Evolutionary conservation across 92 coral and sea anemone genomes (phyloP).

Genomic region (Muricea muricata): DNA sequence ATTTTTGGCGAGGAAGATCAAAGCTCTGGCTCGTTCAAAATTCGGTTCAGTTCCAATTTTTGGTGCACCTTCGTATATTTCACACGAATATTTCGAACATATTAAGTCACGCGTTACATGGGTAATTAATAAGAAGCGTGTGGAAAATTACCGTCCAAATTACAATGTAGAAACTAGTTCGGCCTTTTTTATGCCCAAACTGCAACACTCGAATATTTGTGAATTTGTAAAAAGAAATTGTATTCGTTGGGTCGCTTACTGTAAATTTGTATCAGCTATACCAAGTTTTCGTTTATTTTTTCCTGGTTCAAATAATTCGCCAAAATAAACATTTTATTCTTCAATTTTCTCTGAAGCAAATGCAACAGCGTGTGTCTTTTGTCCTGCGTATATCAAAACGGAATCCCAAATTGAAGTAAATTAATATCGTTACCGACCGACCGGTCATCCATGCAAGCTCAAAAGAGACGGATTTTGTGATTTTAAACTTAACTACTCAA

Average conservation of each 20-base stretch:
- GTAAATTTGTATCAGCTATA: too few relatives aligned
- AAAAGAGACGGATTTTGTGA: not conserved
- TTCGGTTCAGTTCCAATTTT: not conserved
- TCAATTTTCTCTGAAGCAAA: not conserved
- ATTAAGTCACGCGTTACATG: not conserved
- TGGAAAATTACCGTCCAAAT: not conserved
- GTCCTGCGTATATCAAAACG: not conserved
- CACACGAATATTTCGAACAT: not conserved
- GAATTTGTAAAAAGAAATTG: not conserved
- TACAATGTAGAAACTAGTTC: too few relatives aligned
- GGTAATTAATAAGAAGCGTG: not conserved
- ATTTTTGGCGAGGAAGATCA: not conserved
- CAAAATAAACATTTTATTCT: not conserved
- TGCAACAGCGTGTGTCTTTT: constrained; percentile 10
- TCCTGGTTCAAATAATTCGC: not conserved
- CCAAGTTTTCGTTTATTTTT: not conserved
- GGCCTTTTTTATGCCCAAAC: not conserved
- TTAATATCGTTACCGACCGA: not conserved
- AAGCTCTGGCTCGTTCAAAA: too few relatives aligned
- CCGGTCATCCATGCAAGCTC: not conserved
- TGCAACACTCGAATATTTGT: not conserved
- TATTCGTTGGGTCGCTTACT: too few relatives aligned
- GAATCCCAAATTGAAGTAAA: not conserved
- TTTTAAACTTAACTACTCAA: not conserved
- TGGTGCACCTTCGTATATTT: not conserved